These are phyloP conservation scores for Rhombomys opimus DNA, from an alignment of 2,113 vertebrate species.

Conservation along the genomic window DNA sequence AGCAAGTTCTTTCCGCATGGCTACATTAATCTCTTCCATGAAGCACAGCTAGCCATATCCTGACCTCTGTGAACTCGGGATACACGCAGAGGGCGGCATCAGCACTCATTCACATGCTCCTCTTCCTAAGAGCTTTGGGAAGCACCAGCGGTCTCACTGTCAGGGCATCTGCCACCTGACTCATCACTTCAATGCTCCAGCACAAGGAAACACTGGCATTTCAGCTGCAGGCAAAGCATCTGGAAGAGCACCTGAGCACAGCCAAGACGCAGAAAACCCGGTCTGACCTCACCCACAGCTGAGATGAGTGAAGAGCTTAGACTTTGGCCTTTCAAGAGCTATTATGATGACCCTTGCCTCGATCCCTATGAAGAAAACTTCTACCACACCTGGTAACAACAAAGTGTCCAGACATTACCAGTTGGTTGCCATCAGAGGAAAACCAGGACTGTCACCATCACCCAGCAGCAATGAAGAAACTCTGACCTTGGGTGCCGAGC, in stretches of 20 bases:
- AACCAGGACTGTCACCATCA: not conserved
- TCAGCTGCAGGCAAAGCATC: not conserved
- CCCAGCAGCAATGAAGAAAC: not conserved
- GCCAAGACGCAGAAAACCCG: not conserved
- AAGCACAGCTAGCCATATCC: no score
- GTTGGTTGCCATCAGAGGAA: not conserved
- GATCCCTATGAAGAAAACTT: not conserved
- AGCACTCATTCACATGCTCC: not conserved
- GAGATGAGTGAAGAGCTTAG: not conserved
- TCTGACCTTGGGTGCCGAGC: no score
- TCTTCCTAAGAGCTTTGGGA: constrained; percentile 20
- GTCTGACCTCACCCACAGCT: not conserved
- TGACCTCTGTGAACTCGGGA: not conserved
- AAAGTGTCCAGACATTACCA: not conserved
- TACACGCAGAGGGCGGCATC: no score
- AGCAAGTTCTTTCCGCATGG: not conserved
- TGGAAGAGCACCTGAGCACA: not conserved
- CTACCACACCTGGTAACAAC: accelerated
- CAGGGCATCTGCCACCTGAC: not conserved
- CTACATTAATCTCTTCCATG: not conserved
- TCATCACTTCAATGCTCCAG: not conserved
- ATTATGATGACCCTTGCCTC: not conserved
- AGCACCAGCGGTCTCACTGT: not conserved
- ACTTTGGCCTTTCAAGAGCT: not conserved
- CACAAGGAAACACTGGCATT: not conserved